phyloP scores from a whole-genome alignment of 2,888 invertebrate species.

The Dione vanillae region DNA sequence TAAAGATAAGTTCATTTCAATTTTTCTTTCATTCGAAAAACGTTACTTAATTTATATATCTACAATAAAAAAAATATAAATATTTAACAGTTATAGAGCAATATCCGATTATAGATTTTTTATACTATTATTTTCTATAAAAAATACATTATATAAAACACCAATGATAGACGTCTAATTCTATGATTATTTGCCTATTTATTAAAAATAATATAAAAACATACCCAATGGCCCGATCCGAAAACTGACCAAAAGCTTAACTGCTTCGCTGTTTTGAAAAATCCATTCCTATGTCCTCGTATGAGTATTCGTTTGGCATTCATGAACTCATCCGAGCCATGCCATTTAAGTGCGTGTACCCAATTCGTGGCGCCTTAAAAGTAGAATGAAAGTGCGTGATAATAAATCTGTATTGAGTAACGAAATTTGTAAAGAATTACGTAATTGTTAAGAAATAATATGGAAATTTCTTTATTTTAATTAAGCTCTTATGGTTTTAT shows the following conservation, averaged over 20 bases:
- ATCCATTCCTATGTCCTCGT: constrained; percentile 66
- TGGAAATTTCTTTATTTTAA: too few relatives aligned
- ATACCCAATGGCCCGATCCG: constrained; percentile 77
- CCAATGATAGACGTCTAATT: too few relatives aligned
- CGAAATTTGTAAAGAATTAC: not conserved
- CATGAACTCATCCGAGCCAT: constrained; percentile 64
- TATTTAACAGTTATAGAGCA: too few relatives aligned
- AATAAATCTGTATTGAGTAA: not conserved
- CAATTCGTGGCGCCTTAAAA: constrained; percentile 71
- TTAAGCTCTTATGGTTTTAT: too few relatives aligned
- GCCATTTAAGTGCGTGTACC: constrained; percentile 75
- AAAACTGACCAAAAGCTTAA: constrained; percentile 76
- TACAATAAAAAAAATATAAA: too few relatives aligned
- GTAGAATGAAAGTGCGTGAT: constrained; percentile 10
- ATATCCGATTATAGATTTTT: too few relatives aligned
- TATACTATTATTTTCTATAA: too few relatives aligned
- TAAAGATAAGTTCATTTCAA: too few relatives aligned
- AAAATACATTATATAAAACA: not conserved
- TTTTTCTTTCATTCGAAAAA: too few relatives aligned
- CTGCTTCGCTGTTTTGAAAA: constrained; percentile 63
- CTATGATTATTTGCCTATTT: too few relatives aligned
- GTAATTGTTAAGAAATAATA: not conserved
- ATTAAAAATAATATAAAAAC: too few relatives aligned
- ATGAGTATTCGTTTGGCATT: constrained; percentile 58
- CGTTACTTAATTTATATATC: too few relatives aligned